Evolutionary conservation across 2,888 invertebrate genomes (phyloP).

Genomic region (Lapara coniferarum): DNA sequence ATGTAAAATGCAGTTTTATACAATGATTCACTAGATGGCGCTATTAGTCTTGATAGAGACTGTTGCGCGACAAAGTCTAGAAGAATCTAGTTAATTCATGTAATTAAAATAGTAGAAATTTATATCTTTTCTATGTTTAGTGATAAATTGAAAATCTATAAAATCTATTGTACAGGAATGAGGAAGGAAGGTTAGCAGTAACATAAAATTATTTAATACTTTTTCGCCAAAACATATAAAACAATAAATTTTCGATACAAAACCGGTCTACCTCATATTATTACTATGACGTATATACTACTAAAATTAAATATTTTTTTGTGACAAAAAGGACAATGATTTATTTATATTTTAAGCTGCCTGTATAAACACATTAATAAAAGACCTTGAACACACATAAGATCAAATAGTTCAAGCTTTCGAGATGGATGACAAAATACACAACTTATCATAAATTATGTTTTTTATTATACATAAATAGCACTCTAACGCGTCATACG

Average conservation of each 20-base stretch:
- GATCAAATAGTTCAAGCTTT: not conserved
- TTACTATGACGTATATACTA: not conserved
- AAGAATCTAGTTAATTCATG: too few species aligned
- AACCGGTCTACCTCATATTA: too few species aligned
- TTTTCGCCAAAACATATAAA: not conserved
- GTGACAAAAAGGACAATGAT: not conserved
- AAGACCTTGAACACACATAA: not conserved
- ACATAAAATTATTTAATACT: not conserved
- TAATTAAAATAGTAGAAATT: too few species aligned
- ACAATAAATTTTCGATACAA: not conserved
- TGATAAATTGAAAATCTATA: too few species aligned
- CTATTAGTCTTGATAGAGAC: not conserved
- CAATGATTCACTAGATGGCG: not conserved
- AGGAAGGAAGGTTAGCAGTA: too few species aligned
- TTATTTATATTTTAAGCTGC: conserved; percentile 7
- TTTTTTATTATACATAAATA: not conserved
- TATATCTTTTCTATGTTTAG: too few species aligned
- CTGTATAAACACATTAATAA: not conserved
- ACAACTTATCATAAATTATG: not conserved
- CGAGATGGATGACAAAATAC: not conserved
- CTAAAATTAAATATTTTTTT: not conserved
- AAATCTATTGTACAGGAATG: not conserved
- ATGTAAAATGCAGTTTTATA: not conserved
- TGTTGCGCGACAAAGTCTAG: too few species aligned
- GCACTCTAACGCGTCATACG: too few species aligned